Conservation (phyloP, 2,113 vertebrate species). For the Hippocampus barbouri region DNA sequence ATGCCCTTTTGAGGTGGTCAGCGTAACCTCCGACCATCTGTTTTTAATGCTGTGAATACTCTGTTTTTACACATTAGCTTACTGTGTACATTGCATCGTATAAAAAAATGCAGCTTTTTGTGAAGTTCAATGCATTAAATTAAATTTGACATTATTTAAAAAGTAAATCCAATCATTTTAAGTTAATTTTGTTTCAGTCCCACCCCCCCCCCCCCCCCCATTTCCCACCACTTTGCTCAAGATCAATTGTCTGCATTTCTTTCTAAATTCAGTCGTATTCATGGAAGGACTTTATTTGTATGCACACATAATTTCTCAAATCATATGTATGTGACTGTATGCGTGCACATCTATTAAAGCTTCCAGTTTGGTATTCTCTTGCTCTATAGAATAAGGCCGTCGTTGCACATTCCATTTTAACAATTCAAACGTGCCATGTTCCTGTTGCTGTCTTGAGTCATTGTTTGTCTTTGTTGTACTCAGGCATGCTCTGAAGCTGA, state of each 20-base stretch:
- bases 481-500: conserved; percentile 61
- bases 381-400: conserved; percentile 17
- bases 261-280: not conserved
- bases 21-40: not conserved
- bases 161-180: not conserved
- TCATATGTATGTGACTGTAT: conserved; percentile 27
- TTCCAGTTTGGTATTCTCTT: conserved; percentile 19
- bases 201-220: too few species aligned
- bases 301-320: conserved; percentile 17
- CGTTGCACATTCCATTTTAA: conserved; percentile 58
- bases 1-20: not conserved
- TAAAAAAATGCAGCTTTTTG: conserved; percentile 39
- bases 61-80: conserved; percentile 46
- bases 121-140: conserved; percentile 37
- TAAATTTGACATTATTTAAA: conserved; percentile 17
- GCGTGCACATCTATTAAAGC: conserved; percentile 19
- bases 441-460: conserved; percentile 43
- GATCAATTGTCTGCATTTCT: not conserved
- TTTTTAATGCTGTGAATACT: conserved; percentile 77
- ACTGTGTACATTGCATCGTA: conserved; percentile 53
- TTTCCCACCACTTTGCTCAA: not conserved
- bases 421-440: conserved; percentile 44
- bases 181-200: not conserved
- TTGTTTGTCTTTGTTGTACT: conserved; percentile 44
- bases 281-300: conserved; percentile 9